These are phyloP conservation scores for Hystrix brachyura DNA, from an alignment of 2,113 vertebrate species.

Conservation along the genomic window DNA sequence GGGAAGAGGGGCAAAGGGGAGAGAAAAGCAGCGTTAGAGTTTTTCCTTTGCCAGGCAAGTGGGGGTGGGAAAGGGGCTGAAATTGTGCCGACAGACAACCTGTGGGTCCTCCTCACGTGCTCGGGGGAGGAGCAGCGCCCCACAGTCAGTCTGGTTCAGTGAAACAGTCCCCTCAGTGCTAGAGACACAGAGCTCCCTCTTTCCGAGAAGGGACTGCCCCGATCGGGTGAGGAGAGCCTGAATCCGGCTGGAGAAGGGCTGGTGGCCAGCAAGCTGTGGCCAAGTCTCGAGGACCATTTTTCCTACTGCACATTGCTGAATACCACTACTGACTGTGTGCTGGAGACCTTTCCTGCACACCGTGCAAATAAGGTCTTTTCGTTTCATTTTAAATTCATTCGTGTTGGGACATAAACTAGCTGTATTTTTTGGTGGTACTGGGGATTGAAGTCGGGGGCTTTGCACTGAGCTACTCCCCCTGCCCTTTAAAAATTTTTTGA, in stretches of 20 bases:
- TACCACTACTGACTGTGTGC: neutral
- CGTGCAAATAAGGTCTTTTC: neutral
- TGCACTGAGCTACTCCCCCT: neutral
- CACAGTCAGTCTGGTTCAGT: neutral
- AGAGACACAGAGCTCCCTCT: neutral
- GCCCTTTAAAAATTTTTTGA: neutral
- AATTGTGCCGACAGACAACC: neutral
- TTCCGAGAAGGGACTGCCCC: neutral
- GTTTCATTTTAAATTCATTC: neutral
- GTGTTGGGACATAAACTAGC: neutral
- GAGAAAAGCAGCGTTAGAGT: neutral
- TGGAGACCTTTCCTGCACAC: neutral
- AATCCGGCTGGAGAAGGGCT: neutral
- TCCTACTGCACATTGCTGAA: neutral
- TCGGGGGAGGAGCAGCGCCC: neutral
- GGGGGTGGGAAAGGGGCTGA: neutral
- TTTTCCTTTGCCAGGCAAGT: neutral
- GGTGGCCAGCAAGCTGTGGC: neutral
- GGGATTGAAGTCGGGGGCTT: neutral
- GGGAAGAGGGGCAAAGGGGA: neutral
- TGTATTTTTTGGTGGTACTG: neutral
- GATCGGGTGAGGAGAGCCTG: neutral
- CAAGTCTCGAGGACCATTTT: neutral
- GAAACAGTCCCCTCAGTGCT: neutral
- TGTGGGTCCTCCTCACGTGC: neutral